Conservation (phyloP, 2,888 invertebrate species). For the Parasteatoda lunata region DNA sequence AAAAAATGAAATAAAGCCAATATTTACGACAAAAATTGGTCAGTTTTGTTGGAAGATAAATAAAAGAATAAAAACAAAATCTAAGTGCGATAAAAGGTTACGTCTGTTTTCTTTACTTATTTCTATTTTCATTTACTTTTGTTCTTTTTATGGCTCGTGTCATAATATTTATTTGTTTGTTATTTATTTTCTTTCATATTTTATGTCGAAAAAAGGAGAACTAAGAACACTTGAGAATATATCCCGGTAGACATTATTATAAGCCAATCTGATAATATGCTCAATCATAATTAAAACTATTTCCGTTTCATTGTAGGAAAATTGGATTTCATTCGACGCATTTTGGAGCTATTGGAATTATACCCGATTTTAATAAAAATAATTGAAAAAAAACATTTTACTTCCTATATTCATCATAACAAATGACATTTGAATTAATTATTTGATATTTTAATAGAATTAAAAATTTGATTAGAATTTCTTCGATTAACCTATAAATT, state of each 20-base stretch:
- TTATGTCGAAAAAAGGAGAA: slow-evolving; percentile 21
- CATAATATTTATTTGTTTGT: slow-evolving; percentile 16
- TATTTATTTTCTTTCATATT: slow-evolving; percentile 36
- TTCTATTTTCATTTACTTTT: slow-evolving; percentile 6
- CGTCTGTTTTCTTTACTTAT: slow-evolving; percentile 25
- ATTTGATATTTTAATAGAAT: too few relatives aligned
- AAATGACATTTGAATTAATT: too few relatives aligned
- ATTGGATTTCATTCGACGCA: too few relatives aligned
- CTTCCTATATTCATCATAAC: too few relatives aligned
- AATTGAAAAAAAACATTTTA: too few relatives aligned
- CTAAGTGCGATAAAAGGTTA: slow-evolving; percentile 48
- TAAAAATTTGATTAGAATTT: too few relatives aligned
- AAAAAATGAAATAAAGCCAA: slow-evolving; percentile 14
- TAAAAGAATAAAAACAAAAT: slow-evolving; percentile 33
- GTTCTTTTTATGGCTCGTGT: not conserved
- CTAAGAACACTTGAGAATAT: slow-evolving; percentile 15
- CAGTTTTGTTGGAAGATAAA: slow-evolving; percentile 35
- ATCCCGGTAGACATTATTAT: slow-evolving; percentile 31
- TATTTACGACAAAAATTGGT: slow-evolving; percentile 40
- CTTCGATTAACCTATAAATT: too few relatives aligned
- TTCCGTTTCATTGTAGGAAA: not conserved
- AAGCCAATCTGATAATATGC: slow-evolving; percentile 24
- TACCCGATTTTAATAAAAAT: too few relatives aligned
- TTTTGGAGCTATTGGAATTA: too few relatives aligned
- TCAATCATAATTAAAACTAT: slow-evolving; percentile 10